phyloP scores from a whole-genome alignment of 2,888 invertebrate species.

The Metacarcinus magister region DNA sequence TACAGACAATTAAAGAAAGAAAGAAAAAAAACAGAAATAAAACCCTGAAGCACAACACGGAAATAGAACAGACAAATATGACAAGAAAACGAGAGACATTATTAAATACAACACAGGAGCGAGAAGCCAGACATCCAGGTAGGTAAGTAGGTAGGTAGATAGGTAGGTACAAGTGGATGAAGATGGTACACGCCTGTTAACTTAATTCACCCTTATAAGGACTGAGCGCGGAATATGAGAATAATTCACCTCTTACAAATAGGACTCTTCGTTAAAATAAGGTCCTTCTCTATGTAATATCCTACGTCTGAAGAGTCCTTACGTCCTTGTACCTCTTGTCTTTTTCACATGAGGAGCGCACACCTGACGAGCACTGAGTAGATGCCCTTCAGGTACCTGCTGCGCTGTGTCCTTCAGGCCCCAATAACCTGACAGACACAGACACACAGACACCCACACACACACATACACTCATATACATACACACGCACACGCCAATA shows the following conservation, averaged over 20 bases:
- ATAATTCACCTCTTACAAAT: not conserved
- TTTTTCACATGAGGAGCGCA: not conserved
- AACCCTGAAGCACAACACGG: too few relatives aligned
- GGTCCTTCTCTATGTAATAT: not conserved
- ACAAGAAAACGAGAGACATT: too few relatives aligned
- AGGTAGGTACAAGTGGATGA: too few relatives aligned
- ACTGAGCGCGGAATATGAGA: too few relatives aligned
- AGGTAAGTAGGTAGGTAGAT: too few relatives aligned
- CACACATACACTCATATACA: not conserved
- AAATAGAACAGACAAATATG: too few relatives aligned
- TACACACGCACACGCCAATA: not conserved
- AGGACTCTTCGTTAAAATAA: not conserved
- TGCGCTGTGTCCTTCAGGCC: too few relatives aligned
- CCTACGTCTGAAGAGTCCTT: not conserved
- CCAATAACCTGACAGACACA: not conserved
- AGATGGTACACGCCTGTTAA: too few relatives aligned
- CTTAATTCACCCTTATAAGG: too few relatives aligned
- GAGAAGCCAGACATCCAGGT: too few relatives aligned
- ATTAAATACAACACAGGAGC: too few relatives aligned
- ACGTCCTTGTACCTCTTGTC: not conserved
- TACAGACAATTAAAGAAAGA: not conserved
- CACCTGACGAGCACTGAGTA: not conserved
- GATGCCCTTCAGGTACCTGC: not conserved
- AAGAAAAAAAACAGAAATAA: too few relatives aligned
- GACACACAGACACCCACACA: constrained; percentile 16